A percentile compares a stretch with the other conserved stretches of the same genome.
Conservation (phyloP, 2,888 invertebrate genomes). For the Perithous albicinctus region DNA sequence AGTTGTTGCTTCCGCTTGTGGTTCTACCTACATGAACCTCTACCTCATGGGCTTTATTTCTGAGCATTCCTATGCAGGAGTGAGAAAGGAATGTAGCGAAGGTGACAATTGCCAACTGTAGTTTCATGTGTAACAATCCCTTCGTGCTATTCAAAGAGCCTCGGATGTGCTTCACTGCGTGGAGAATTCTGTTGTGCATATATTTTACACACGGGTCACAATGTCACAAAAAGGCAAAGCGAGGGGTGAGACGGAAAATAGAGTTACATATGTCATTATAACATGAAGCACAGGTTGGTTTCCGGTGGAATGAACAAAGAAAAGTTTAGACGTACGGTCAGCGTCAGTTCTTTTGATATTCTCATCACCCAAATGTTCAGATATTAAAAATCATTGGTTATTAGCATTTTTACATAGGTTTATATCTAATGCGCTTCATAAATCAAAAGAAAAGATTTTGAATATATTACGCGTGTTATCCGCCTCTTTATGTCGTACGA, state of each 20-base stretch:
- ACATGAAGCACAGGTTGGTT: neutral
- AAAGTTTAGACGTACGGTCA: neutral
- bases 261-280: neutral
- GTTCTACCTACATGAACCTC: conserved; percentile 10
- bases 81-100: conserved; percentile 6
- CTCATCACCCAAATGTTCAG: neutral
- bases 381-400: too few species aligned
- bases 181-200: neutral
- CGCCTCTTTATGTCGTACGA: neutral
- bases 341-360: neutral
- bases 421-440: too few species aligned
- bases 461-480: too few species aligned
- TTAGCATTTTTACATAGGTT: too few species aligned
- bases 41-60: neutral
- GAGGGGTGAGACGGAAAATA: neutral
- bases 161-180: neutral
- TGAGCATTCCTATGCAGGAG: neutral
- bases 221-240: neutral
- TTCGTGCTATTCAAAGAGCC: conserved; percentile 44
- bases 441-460: too few species aligned
- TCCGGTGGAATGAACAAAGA: neutral
- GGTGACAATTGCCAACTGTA: conserved; percentile 21
- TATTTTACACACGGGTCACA: neutral
- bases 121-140: neutral
- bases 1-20: conserved; percentile 22